Evolutionary conservation across 2,113 vertebrate species (phyloP).

Genomic region (Chamaea fasciata): DNA sequence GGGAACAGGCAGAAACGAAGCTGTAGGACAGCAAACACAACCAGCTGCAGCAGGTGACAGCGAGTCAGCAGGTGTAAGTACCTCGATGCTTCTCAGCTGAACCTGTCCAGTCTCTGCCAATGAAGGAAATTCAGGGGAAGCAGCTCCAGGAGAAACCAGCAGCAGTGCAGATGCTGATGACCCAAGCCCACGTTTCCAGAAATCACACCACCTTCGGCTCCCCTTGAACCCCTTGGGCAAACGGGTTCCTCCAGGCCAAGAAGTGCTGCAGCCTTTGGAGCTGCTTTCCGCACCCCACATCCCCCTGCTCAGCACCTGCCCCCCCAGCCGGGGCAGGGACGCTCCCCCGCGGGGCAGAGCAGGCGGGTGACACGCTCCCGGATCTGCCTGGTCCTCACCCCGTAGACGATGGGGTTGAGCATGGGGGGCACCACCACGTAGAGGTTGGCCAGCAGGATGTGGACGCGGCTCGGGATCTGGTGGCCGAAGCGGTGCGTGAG

Average conservation of each 20-base stretch:
- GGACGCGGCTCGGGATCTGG: not conserved
- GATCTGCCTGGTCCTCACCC: slow-evolving; percentile 61
- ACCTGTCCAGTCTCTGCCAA: not conserved
- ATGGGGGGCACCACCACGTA: slow-evolving; percentile 39
- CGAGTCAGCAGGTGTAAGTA: not conserved
- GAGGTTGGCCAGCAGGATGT: slow-evolving; percentile 63
- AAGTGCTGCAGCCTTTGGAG: not conserved
- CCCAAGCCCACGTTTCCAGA: accelerated
- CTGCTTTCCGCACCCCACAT: accelerated
- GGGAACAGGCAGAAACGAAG: not conserved
- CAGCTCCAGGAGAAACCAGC: not conserved
- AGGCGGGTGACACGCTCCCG: not conserved
- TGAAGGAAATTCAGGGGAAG: not conserved
- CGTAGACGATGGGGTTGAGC: slow-evolving; percentile 69
- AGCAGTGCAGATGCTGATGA: not conserved
- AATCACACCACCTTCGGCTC: not conserved
- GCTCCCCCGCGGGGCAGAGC: accelerated
- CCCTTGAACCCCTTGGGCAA: not conserved
- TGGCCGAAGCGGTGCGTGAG: slow-evolving; percentile 53
- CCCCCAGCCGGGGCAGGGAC: accelerated
- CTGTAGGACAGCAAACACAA: not conserved
- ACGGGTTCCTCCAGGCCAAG: accelerated
- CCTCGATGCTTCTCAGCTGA: not conserved
- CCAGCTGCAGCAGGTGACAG: not conserved
- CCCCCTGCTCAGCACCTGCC: not conserved